phyloP scores from a whole-genome alignment of 1,140 invertebrate species.

The Tyrophagus putrescentiae region DNA sequence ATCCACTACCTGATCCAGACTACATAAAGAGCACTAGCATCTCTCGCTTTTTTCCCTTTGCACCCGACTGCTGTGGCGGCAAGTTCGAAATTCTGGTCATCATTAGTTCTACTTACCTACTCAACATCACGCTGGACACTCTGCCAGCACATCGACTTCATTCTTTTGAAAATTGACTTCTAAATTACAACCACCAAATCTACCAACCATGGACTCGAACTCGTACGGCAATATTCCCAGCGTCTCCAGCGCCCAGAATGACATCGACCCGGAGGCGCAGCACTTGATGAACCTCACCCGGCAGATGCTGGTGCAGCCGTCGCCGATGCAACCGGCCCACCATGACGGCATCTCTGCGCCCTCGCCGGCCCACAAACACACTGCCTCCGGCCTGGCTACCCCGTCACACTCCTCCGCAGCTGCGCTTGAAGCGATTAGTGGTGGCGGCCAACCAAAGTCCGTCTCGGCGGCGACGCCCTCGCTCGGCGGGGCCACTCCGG shows the following conservation, averaged over 20 bases:
- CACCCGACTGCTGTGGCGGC: no score
- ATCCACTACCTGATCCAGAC: no score
- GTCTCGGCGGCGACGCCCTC: not conserved
- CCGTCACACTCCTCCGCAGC: not conserved
- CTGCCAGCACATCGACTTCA: no score
- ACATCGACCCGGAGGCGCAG: slow-evolving; percentile 25
- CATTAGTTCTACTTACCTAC: no score
- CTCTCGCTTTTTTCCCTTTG: no score
- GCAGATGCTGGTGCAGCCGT: slow-evolving; percentile 26
- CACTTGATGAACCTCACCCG: slow-evolving; percentile 27
- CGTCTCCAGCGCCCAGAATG: slow-evolving; percentile 6
- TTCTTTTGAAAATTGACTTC: no score
- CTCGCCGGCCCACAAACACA: slow-evolving; percentile 3
- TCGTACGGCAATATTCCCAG: slow-evolving; percentile 13
- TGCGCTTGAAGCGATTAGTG: not conserved
- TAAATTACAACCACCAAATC: no score
- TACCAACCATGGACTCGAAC: not conserved
- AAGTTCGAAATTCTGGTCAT: no score
- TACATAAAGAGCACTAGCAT: no score
- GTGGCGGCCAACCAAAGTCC: not conserved
- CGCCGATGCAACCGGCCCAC: slow-evolving; percentile 26
- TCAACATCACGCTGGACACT: no score
- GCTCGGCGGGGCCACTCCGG: not conserved
- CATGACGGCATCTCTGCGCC: slow-evolving; percentile 23
- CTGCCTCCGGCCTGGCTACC: not conserved